Percentiles rank a stretch among this genome's conserved stretches.
Evolutionary conservation across 2,888 invertebrate genomes (phyloP).

Genomic region (Tiliacea aurago): DNA sequence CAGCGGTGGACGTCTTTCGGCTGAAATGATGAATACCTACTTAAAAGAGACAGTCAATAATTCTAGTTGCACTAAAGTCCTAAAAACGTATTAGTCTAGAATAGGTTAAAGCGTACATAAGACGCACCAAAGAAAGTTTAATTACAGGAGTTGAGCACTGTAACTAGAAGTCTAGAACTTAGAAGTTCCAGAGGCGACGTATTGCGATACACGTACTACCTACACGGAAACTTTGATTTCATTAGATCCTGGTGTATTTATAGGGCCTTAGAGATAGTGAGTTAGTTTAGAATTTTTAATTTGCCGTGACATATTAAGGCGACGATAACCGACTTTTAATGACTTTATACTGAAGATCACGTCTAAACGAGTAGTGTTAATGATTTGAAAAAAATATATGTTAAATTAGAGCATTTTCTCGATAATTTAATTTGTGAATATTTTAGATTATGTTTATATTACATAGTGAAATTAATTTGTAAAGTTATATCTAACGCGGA

Average conservation of each 20-base stretch:
- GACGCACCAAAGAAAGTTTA: constrained; percentile 58
- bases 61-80: constrained; percentile 13
- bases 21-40: no score
- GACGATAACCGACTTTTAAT: no score
- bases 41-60: constrained; percentile 8
- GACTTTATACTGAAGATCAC: no score
- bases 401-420: no score
- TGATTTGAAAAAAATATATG: no score
- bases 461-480: no score
- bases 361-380: no score
- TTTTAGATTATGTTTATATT: no score
- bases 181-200: constrained; percentile 54
- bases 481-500: no score
- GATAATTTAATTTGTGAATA: no score
- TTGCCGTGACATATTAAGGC: neutral
- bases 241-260: constrained; percentile 34
- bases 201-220: constrained; percentile 42
- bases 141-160: constrained; percentile 58
- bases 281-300: neutral
- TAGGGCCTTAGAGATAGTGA: neutral
- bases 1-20: no score
- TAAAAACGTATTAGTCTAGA: constrained; percentile 44
- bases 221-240: constrained; percentile 49
- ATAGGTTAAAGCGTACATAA: constrained; percentile 44
- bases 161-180: constrained; percentile 43